phyloP scores from a whole-genome alignment of 2,113 vertebrate genomes.

The Lathamus discolor region DNA sequence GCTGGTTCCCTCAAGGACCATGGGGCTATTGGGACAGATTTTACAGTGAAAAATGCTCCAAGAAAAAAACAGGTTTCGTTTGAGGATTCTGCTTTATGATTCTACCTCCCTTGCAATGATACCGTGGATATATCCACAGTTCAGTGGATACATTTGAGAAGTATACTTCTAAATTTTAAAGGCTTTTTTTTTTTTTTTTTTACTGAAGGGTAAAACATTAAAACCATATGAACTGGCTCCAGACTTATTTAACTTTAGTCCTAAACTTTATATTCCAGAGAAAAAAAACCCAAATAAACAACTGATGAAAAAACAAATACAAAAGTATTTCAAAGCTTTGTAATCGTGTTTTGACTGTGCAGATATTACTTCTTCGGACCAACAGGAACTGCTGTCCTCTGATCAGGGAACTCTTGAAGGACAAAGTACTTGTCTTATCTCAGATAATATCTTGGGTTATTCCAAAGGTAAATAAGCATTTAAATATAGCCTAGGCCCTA shows the following conservation, averaged over 20 bases:
- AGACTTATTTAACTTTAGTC: neutral
- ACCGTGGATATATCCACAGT: too few species aligned
- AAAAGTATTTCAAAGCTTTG: neutral
- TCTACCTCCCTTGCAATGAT: neutral
- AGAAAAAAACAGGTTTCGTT: neutral
- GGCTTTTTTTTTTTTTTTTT: neutral
- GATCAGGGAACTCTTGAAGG: neutral
- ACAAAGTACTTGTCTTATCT: neutral
- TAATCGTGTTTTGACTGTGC: accelerated
- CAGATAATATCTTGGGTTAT: neutral
- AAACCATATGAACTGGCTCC: neutral
- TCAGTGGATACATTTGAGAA: neutral
- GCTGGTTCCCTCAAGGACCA: neutral
- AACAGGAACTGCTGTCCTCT: neutral
- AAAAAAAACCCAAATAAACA: neutral
- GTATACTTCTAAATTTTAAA: neutral
- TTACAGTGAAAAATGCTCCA: neutral
- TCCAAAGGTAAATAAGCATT: neutral
- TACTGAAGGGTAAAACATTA: neutral
- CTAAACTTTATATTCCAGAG: neutral
- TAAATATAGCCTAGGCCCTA: neutral
- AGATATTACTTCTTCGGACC: neutral
- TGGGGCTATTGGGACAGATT: neutral
- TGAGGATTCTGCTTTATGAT: neutral
- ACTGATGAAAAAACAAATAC: neutral